phyloP scores from a whole-genome alignment of 2,888 invertebrate species.

The Microctonus brassicae region DNA sequence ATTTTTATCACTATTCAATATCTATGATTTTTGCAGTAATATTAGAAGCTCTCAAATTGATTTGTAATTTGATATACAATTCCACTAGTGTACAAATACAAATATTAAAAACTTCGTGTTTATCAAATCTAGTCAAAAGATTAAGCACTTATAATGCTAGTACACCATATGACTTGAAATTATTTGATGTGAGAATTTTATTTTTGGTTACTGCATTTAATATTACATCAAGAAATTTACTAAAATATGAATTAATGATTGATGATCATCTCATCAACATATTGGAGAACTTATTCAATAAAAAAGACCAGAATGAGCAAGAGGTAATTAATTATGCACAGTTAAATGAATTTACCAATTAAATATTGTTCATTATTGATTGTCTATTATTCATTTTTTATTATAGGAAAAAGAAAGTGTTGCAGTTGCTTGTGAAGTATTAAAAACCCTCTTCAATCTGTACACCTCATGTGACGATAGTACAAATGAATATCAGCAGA shows the following conservation, averaged over 20 bases:
- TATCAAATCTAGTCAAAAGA: constrained; percentile 77
- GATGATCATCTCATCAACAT: constrained; percentile 78
- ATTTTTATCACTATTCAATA: neutral
- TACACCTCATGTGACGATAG: constrained; percentile 73
- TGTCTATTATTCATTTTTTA: constrained; percentile 25
- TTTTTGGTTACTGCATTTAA: constrained; percentile 91
- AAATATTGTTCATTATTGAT: neutral
- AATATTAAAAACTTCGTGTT: constrained; percentile 52
- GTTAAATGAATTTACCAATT: neutral
- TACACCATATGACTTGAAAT: constrained; percentile 80
- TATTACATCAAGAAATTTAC: constrained; percentile 76
- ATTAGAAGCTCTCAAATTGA: constrained; percentile 87
- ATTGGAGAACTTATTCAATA: constrained; percentile 74
- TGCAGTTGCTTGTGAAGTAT: constrained; percentile 79
- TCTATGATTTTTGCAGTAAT: constrained; percentile 68
- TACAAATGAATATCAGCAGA: constrained; percentile 78
- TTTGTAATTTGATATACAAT: constrained; percentile 91
- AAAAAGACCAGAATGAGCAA: neutral
- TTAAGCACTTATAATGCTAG: constrained; percentile 76
- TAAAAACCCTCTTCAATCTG: constrained; percentile 85
- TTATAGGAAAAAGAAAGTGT: constrained; percentile 73
- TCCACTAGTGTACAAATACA: constrained; percentile 75
- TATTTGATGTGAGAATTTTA: constrained; percentile 89
- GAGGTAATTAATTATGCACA: constrained; percentile 22
- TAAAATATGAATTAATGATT: constrained; percentile 79